Evolutionary conservation across 2,113 vertebrate genomes (phyloP).

Genomic region (Gobius niger): DNA sequence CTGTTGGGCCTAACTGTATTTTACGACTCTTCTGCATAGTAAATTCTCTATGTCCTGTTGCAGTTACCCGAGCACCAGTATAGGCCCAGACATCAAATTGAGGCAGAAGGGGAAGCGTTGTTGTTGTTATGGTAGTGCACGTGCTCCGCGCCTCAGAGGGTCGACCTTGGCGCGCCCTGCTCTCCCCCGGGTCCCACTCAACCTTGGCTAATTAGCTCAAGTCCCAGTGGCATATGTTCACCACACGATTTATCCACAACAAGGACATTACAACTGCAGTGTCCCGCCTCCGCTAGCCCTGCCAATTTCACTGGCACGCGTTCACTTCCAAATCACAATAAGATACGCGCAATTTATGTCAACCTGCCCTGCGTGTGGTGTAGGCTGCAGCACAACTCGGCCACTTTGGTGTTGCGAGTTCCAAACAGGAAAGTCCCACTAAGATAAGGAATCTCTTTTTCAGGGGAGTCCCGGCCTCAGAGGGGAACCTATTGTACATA

Average conservation of each 20-base stretch:
- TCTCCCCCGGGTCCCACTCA: conserved; percentile 53
- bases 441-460: no score
- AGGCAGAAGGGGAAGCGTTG: conserved; percentile 14
- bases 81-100: conserved; percentile 14
- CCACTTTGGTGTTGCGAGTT: no score
- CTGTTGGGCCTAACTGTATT: conserved; percentile 16
- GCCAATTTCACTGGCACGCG: conserved; percentile 3
- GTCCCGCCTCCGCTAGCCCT: conserved; percentile 33
- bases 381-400: no score
- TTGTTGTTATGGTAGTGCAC: conserved; percentile 35
- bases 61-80: conserved; percentile 1
- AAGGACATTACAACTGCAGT: conserved; percentile 67
- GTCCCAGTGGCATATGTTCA: conserved; percentile 68
- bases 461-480: no score
- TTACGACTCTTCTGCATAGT: neutral
- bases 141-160: conserved; percentile 34
- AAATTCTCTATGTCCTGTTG: conserved; percentile 17
- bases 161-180: conserved; percentile 63
- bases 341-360: neutral
- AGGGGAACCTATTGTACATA: no score
- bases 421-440: no score
- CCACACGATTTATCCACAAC: conserved; percentile 60
- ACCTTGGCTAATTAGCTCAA: conserved; percentile 74
- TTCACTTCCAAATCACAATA: neutral
- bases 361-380: neutral